These are phyloP conservation scores for Acleris literana DNA, from an alignment of 2,888 invertebrate species.

Conservation along the genomic window DNA sequence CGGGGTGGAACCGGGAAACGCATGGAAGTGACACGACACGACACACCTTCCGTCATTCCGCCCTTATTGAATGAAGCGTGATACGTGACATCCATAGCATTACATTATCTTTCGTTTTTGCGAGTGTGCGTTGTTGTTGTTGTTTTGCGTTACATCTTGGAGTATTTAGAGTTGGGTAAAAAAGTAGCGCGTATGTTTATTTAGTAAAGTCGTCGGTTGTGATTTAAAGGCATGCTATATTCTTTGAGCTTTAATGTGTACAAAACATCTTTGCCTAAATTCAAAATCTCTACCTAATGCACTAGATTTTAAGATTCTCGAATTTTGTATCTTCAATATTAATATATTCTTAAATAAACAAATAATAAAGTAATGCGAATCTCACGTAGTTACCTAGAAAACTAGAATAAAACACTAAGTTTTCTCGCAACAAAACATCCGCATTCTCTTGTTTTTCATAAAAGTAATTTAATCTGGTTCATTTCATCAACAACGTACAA, in stretches of 20 bases:
- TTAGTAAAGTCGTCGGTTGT: neutral
- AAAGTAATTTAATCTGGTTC: slow-evolving; percentile 73
- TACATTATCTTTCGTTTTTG: slow-evolving; percentile 13
- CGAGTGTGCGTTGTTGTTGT: slow-evolving; percentile 7
- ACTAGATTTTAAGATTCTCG: too few relatives aligned
- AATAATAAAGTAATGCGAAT: too few relatives aligned
- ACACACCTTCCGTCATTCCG: slow-evolving; percentile 47
- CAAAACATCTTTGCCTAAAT: too few relatives aligned
- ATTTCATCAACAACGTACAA: slow-evolving; percentile 62
- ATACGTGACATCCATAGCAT: slow-evolving; percentile 44
- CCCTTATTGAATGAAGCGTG: slow-evolving; percentile 51
- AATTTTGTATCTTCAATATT: too few relatives aligned
- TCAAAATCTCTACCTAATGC: too few relatives aligned
- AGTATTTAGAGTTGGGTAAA: neutral
- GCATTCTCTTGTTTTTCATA: slow-evolving; percentile 58
- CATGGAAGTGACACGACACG: slow-evolving; percentile 55
- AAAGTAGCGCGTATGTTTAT: too few relatives aligned
- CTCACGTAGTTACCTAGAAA: neutral
- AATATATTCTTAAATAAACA: too few relatives aligned
- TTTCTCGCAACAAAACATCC: slow-evolving; percentile 10
- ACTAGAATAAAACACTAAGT: neutral
- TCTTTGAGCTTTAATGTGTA: too few relatives aligned
- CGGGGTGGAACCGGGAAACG: slow-evolving; percentile 56
- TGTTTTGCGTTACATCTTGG: slow-evolving; percentile 3
- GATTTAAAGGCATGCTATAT: neutral